phyloP scores from a whole-genome alignment of 2,888 invertebrate genomes.

The Platypus cylindrus region DNA sequence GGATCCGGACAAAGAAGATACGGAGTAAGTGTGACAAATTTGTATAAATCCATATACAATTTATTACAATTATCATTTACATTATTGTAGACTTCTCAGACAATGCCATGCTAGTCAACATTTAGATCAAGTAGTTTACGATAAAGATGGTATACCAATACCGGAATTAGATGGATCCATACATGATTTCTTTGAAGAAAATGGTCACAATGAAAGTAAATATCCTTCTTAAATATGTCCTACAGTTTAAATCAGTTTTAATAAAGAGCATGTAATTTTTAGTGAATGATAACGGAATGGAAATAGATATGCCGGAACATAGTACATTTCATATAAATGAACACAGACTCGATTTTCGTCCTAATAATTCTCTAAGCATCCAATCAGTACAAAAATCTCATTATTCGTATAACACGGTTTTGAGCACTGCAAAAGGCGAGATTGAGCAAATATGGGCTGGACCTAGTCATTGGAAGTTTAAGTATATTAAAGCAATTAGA shows the following conservation, averaged over 20 bases:
- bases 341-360: conserved; percentile 14
- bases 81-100: neutral
- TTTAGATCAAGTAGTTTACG: conserved; percentile 22
- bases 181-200: conserved; percentile 32
- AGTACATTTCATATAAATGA: conserved; percentile 3
- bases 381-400: conserved; percentile 38
- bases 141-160: conserved; percentile 27
- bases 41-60: neutral
- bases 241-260: too few species aligned
- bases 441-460: conserved; percentile 57
- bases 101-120: neutral
- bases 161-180: conserved; percentile 33
- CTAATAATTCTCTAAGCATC: conserved; percentile 30
- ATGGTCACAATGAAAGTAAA: conserved; percentile 16
- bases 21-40: conserved; percentile 17
- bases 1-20: conserved; percentile 24
- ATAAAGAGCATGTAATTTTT: too few species aligned
- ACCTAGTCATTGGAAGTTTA: conserved; percentile 70
- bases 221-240: too few species aligned
- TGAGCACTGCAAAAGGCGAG: conserved; percentile 26
- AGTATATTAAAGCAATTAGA: conserved; percentile 27
- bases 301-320: too few species aligned
- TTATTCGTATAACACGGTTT: conserved; percentile 55
- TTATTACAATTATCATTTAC: neutral
- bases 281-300: too few species aligned